A percentile compares a stretch with the other conserved stretches of the same genome.
Evolutionary conservation across 2,797 vertebrate genomes (phyloP).

Genomic region (Coccyzus lansbergi): DNA sequence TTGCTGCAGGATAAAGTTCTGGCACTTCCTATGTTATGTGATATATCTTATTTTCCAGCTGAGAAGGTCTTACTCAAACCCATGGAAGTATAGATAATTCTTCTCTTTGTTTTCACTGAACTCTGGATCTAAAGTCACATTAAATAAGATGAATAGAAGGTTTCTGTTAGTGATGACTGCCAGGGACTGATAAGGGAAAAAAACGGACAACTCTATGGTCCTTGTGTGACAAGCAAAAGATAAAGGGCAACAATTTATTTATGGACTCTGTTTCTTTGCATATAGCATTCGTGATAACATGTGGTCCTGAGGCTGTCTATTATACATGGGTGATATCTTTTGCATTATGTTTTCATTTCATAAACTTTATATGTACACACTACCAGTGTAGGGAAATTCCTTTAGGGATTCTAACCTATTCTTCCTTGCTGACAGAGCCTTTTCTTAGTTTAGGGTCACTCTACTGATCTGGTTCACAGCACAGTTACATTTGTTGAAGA

Average conservation of each 20-base stretch:
- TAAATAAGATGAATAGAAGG: conserved; percentile 20
- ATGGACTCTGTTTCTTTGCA: background rate
- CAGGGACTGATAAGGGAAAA: background rate
- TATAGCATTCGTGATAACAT: background rate
- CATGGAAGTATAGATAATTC: conserved; percentile 34
- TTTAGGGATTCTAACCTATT: background rate
- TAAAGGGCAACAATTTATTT: background rate
- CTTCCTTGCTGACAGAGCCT: background rate
- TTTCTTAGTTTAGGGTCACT: background rate
- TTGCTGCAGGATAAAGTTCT: conserved; percentile 41
- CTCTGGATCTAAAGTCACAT: conserved; percentile 1
- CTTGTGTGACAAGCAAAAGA: background rate
- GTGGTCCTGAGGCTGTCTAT: background rate
- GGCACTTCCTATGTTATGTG: background rate
- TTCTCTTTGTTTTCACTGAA: conserved; percentile 32
- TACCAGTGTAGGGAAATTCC: background rate
- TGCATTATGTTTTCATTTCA: background rate
- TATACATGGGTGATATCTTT: background rate
- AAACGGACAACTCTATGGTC: background rate
- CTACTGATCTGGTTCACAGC: background rate
- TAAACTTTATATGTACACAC: background rate
- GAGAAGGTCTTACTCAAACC: conserved; percentile 33
- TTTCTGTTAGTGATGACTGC: conserved; percentile 7
- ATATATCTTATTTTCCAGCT: conserved; percentile 53
- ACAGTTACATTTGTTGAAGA: background rate